A percentile compares a stretch with the other conserved stretches of the same genome.
These are phyloP conservation scores for Pluvialis apricaria DNA, from an alignment of 2,113 vertebrate genomes.

Conservation along the genomic window DNA sequence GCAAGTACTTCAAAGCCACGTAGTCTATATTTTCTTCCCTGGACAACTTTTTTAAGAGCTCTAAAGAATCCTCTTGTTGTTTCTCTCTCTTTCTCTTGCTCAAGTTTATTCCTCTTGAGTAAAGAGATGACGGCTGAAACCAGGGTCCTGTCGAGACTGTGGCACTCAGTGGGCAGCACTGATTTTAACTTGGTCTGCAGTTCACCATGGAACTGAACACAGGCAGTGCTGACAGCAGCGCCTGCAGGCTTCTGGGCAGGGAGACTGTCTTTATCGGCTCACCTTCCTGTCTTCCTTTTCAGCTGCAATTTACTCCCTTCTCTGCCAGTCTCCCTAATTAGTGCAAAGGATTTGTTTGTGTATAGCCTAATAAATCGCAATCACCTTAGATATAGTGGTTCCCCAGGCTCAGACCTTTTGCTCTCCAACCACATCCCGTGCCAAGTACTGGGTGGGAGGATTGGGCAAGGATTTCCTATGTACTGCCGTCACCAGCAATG, in stretches of 20 bases:
- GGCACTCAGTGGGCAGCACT: not conserved
- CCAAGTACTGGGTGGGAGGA: conserved; percentile 12
- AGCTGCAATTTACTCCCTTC: not conserved
- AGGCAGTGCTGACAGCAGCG: not conserved
- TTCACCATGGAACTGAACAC: not conserved
- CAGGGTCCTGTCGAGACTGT: not conserved
- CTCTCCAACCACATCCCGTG: not conserved
- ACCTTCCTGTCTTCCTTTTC: conserved; percentile 4
- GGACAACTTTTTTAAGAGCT: not conserved
- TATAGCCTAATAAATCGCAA: conserved; percentile 41
- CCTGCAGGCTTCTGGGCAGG: not conserved
- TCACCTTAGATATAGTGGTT: not conserved
- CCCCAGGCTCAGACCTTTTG: not conserved
- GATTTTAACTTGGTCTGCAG: not conserved
- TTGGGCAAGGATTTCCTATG: conserved; percentile 34
- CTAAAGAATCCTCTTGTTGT: not conserved
- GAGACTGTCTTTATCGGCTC: not conserved
- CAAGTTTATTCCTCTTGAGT: not conserved
- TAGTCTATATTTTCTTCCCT: not conserved
- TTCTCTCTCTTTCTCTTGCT: not conserved
- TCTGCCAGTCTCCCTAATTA: conserved; percentile 25
- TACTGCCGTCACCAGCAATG: not conserved
- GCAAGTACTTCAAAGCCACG: not conserved
- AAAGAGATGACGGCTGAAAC: not conserved
- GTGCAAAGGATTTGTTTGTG: conserved; percentile 9